Percentiles rank a stretch among this genome's conserved stretches.
These are phyloP conservation scores for Lutjanus erythropterus DNA, from an alignment of 2,113 vertebrate genomes.

Conservation along the genomic window DNA sequence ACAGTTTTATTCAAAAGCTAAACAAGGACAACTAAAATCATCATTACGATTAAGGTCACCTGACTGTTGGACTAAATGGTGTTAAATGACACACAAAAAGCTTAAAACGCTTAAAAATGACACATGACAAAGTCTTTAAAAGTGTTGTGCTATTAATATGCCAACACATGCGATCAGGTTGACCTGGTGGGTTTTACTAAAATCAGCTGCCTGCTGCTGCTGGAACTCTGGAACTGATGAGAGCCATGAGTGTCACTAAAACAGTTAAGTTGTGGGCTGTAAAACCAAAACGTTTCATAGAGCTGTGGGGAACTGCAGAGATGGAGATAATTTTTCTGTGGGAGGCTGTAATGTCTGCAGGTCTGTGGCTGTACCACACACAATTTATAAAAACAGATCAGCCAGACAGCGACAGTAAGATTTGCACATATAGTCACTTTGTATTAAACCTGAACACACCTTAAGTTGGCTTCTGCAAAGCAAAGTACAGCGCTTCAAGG, in stretches of 20 bases:
- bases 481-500: background rate
- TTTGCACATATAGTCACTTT: background rate
- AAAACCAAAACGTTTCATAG: background rate
- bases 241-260: background rate
- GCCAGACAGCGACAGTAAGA: background rate
- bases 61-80: too few relatives aligned
- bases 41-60: too few relatives aligned
- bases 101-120: too few relatives aligned
- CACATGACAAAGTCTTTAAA: too few relatives aligned
- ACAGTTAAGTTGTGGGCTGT: background rate
- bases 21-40: too few relatives aligned
- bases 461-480: background rate
- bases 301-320: background rate
- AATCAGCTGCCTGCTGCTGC: background rate
- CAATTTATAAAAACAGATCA: background rate
- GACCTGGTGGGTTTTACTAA: too few relatives aligned
- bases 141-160: too few relatives aligned
- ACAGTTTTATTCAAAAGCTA: too few relatives aligned
- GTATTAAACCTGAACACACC: background rate
- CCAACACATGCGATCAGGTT: too few relatives aligned
- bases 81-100: too few relatives aligned
- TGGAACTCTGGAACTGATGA: background rate
- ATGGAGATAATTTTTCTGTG: background rate
- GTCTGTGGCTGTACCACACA: background rate
- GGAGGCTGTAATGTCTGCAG: background rate